A percentile compares a stretch with the other conserved stretches of the same genome.
Conservation (phyloP, 37 sponge, comb jelly and placozoan species). For the Agelas oroides region DNA sequence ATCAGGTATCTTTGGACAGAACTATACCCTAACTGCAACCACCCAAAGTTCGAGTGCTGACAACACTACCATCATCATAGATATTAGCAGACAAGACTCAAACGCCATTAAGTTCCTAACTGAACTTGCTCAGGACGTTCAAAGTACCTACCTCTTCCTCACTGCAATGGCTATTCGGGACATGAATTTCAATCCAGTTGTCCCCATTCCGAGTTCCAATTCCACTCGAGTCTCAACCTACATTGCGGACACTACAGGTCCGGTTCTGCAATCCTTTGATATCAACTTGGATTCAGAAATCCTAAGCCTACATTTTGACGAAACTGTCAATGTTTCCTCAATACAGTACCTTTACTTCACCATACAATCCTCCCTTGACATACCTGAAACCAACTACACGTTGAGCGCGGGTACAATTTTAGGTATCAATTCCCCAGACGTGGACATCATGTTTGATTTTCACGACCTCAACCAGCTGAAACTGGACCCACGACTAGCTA, state of each 20-base stretch:
- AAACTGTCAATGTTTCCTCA: conserved; percentile 82
- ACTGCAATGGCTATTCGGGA: conserved; percentile 41
- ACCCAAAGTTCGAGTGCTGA: conserved; percentile 52
- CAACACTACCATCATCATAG: conserved; percentile 44
- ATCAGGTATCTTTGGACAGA: neutral
- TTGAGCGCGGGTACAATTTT: conserved; percentile 47
- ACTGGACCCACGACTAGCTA: conserved; percentile 68
- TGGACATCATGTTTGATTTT: conserved; percentile 44
- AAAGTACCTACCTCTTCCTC: conserved; percentile 64
- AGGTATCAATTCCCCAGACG: conserved; percentile 56
- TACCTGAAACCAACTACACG: conserved; percentile 5
- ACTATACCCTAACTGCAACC: conserved; percentile 33
- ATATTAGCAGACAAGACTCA: conserved; percentile 68
- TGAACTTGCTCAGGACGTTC: conserved; percentile 66
- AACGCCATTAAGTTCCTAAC: conserved; percentile 82
- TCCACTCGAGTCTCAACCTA: conserved; percentile 66
- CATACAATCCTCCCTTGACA: conserved; percentile 9
- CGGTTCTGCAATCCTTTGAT: conserved; percentile 70
- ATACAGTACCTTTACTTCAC: conserved; percentile 25
- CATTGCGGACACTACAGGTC: conserved; percentile 60
- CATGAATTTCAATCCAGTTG: conserved; percentile 72
- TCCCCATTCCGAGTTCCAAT: conserved; percentile 23
- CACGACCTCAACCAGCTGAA: conserved; percentile 82
- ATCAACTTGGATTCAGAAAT: conserved; percentile 65
- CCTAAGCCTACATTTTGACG: conserved; percentile 82